Base-by-base conservation (phyloP, 1,140 invertebrate species). In the Nilaparvata lugens region DNA sequence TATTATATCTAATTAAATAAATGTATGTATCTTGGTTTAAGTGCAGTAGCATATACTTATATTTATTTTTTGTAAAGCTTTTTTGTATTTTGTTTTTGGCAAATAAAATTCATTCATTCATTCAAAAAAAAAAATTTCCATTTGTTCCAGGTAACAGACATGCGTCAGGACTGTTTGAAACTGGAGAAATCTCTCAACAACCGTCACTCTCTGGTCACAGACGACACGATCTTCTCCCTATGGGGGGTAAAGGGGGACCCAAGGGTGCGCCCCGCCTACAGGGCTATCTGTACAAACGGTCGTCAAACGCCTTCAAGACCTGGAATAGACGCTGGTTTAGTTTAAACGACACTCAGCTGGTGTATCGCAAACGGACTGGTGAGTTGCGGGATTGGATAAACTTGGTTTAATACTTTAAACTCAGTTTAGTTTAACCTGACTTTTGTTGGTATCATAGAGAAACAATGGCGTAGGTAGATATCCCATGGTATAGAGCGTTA, bases 271-370 rank as follows among this genome's bases (percentile, higher is more conserved):
- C 81, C 0, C 77, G 79, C 13, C 87, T 94, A 79, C 91, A 96
- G 73, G 96, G 96, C 0, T 98, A 98, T 75, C 76, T 98, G 6
- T 97, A 96, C 68, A 97, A 98, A 74, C 79, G 95, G 65, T 95
- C 95, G 0, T 93, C 89, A 5, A 97, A 97, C 74, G 92, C 93
- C 0, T 98, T 98, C 72, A 97, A 97, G 76, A 93, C 93, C 0
- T 98, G 95, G 95, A 96, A 98, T 71, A 79, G 93, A 61, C 79
- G 88, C 63, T 93, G 89, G 89, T 93, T 93, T 72, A 88, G 86
- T 71, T 79, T 97, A 52, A 88, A 89, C 68, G 87, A 95, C 70
- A 94, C 95, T 75, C 89, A 96, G 72, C 76, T 98, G 13, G 88
- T 94, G 1, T 96, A 97, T 72, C 83, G 88, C 70, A 94, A 95